phyloP scores from a whole-genome alignment of 1,140 invertebrate species.

The Cephus cinctus region DNA sequence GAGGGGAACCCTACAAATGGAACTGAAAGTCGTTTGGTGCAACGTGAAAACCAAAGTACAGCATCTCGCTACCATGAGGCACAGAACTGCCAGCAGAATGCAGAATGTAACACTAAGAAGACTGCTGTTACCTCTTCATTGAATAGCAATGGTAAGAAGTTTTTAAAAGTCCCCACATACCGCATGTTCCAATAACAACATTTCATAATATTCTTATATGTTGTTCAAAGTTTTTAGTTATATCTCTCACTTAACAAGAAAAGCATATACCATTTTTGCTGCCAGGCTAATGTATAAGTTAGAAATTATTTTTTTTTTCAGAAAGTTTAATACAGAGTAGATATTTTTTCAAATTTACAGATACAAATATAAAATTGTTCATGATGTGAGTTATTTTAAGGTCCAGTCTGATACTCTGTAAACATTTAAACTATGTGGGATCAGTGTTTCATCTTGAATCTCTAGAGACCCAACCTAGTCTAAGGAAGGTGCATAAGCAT shows the following conservation, averaged over 20 bases:
- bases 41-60: constrained; percentile 17
- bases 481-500: too few relatives aligned
- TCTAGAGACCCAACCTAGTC: too few relatives aligned
- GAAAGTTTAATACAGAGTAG: constrained; percentile 4
- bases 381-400: too few relatives aligned
- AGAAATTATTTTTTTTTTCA: constrained; percentile 9
- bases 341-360: not conserved
- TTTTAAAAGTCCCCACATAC: not conserved
- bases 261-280: too few relatives aligned
- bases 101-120: constrained; percentile 19
- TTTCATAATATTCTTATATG: constrained; percentile 22
- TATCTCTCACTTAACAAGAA: too few relatives aligned
- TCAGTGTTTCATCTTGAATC: too few relatives aligned
- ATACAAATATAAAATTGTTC: constrained; percentile 9
- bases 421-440: too few relatives aligned
- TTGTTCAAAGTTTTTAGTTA: too few relatives aligned
- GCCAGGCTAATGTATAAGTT: constrained; percentile 12
- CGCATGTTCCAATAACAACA: constrained; percentile 7
- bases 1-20: constrained; percentile 31
- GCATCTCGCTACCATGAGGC: constrained; percentile 17
- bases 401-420: too few relatives aligned
- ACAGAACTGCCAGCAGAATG: constrained; percentile 19
- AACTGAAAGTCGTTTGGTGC: constrained; percentile 18
- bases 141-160: constrained; percentile 6
- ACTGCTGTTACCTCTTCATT: constrained; percentile 18